These are phyloP conservation scores for Campylomormyrus numenius DNA, from an alignment of 2,113 vertebrate species.

Conservation along the genomic window DNA sequence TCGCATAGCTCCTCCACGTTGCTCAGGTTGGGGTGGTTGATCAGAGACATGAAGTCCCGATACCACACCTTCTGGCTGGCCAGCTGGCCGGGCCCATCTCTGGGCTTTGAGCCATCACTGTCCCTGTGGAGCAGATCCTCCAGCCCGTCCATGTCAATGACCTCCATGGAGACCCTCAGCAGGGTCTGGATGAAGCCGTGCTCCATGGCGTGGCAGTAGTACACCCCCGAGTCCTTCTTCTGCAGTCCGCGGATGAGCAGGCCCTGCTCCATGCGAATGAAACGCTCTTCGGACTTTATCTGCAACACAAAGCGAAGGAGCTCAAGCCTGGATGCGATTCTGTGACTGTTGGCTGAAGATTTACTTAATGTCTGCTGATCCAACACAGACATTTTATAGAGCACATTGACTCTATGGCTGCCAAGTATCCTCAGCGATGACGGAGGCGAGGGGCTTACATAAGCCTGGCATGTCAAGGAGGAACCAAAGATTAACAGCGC, in stretches of 20 bases:
- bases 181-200: slow-evolving; percentile 94
- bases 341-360: not conserved
- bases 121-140: slow-evolving; percentile 82
- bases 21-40: slow-evolving; percentile 94
- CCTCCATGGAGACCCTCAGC: slow-evolving; percentile 82
- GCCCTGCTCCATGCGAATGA: slow-evolving; percentile 83
- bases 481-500: not conserved
- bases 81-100: slow-evolving; percentile 37
- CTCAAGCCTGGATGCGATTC: not conserved
- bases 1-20: slow-evolving; percentile 97
- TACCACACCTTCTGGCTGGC: slow-evolving; percentile 92
- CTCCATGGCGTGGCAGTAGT: slow-evolving; percentile 86
- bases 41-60: slow-evolving; percentile 88
- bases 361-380: not conserved
- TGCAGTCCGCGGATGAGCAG: slow-evolving; percentile 81
- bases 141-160: slow-evolving; percentile 82
- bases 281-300: slow-evolving; percentile 75
- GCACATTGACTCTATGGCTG: not conserved
- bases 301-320: slow-evolving; percentile 37
- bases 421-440: not conserved
- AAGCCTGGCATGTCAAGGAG: not conserved
- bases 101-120: slow-evolving; percentile 58
- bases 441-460: not conserved
- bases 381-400: not conserved
- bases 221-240: slow-evolving; percentile 73